Base-by-base conservation (phyloP, 30 jellyfish, hydroid and myxozoan species). In the Hydractinia echinata region DNA sequence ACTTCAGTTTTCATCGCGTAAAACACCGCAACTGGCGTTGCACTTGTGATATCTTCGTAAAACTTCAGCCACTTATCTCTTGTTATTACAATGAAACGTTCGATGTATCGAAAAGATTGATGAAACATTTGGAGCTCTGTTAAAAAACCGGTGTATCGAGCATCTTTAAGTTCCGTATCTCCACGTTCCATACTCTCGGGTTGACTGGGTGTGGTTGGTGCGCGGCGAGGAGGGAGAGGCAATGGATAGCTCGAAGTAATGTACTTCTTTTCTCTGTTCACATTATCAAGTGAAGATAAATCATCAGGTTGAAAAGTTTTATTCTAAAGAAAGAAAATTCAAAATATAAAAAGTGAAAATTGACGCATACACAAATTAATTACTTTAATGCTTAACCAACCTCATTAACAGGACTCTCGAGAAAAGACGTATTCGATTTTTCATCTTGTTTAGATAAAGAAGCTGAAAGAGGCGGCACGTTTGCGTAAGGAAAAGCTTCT, bases 51-150 rank as follows among this genome's bases (percentile, higher is more conserved):
- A 50, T 62, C 87, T 5, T 54, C 73, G 87, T 80, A 80, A 51
- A 80, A 62, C 69, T 80, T 80, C 70, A 80, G 67, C 85, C 83
- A 67, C 53, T 80, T 80, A 7, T 80, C 87, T 80, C 54, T 80
- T 21, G 87, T 80, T 6, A 80, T 14, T 4, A 80, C 66, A 64
- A 80, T 21, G 48, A 80, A 80, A 15, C 73, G 84, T 61, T 80
- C 87, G 53, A 80, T 60, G 66, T 80, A 84, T 9, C 82, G 83
- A 48, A 80, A 80, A 5, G 87, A 58, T 61, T 80, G 87, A 15
- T 80, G 48, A 19, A 62, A 80, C 44, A 68, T 67, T 51, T 62
- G 85, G 8, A 80, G 84, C 61, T 80, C 87, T 13, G 67, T 80
- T 19, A 80, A 53, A 15, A 61, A 8, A 8, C 87, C 82, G 1